These are phyloP conservation scores for Delichon dasypus DNA, from an alignment of 2,797 vertebrate genomes.

Conservation along the genomic window DNA sequence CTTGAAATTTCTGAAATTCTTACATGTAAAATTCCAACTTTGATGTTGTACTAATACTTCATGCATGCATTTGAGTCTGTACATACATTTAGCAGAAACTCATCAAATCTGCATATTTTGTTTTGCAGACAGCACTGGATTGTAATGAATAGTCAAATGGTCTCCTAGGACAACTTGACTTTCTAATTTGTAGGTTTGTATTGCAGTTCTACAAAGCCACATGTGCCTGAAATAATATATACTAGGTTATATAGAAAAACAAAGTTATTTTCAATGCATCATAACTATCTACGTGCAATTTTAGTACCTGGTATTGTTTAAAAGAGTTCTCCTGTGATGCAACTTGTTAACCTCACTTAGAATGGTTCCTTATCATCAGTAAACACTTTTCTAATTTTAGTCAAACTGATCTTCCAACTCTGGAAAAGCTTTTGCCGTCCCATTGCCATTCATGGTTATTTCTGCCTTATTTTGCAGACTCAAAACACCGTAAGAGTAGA, in stretches of 20 bases:
- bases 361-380: not conserved
- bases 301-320: not conserved
- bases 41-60: not conserved
- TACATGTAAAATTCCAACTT: not conserved
- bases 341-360: not conserved
- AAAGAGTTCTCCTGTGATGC: not conserved
- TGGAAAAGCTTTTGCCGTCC: not conserved
- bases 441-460: not conserved
- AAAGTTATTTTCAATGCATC: not conserved
- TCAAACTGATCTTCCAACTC: not conserved
- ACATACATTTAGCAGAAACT: not conserved
- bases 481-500: not conserved
- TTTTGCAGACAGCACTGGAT: not conserved
- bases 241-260: not conserved
- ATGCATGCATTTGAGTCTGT: not conserved
- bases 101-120: not conserved
- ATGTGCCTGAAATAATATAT: not conserved
- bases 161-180: not conserved
- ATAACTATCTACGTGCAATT: not conserved
- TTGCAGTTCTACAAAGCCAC: not conserved
- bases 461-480: not conserved
- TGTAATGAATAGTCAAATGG: constrained; percentile 10
- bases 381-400: not conserved
- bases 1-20: not conserved
- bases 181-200: not conserved